Conservation (phyloP, 1,140 invertebrate genomes). For the Calephelis nemesis region DNA sequence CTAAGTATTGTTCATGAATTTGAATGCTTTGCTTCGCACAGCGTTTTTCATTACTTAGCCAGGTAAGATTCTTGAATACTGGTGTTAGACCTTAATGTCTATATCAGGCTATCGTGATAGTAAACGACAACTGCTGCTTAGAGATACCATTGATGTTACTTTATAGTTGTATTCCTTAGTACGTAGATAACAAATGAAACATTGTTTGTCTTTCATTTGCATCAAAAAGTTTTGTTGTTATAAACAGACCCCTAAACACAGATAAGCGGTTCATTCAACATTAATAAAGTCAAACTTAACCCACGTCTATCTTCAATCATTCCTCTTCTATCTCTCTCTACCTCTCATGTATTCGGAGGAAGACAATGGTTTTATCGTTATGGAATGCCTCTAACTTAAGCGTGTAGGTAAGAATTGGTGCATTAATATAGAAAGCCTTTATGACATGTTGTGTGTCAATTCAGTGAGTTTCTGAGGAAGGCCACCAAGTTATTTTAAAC, state of each 20-base stretch:
- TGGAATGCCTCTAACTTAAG: slow-evolving; percentile 31
- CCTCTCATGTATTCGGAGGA: slow-evolving; percentile 4
- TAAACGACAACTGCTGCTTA: too few species aligned
- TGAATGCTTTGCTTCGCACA: too few species aligned
- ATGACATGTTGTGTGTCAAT: slow-evolving; percentile 10
- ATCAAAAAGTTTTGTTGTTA: not conserved
- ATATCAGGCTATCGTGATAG: too few species aligned
- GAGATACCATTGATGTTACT: too few species aligned
- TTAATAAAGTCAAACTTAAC: slow-evolving; percentile 36
- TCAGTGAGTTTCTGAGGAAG: not conserved
- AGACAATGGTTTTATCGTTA: slow-evolving; percentile 39
- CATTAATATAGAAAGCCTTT: slow-evolving; percentile 27
- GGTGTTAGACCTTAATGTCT: too few species aligned
- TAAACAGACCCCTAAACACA: slow-evolving; percentile 24
- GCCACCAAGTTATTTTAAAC: too few species aligned
- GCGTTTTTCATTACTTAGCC: too few species aligned
- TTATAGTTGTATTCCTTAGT: too few species aligned
- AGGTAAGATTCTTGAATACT: too few species aligned
- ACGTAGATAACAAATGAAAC: too few species aligned
- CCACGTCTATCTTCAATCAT: slow-evolving; percentile 29
- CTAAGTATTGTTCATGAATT: too few species aligned
- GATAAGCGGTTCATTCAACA: slow-evolving; percentile 42
- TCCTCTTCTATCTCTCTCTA: slow-evolving; percentile 21
- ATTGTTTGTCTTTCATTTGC: too few species aligned
- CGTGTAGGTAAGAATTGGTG: slow-evolving; percentile 28